These are phyloP conservation scores for Eupithecia insigniata DNA, from an alignment of 2,888 invertebrate species.

Conservation along the genomic window DNA sequence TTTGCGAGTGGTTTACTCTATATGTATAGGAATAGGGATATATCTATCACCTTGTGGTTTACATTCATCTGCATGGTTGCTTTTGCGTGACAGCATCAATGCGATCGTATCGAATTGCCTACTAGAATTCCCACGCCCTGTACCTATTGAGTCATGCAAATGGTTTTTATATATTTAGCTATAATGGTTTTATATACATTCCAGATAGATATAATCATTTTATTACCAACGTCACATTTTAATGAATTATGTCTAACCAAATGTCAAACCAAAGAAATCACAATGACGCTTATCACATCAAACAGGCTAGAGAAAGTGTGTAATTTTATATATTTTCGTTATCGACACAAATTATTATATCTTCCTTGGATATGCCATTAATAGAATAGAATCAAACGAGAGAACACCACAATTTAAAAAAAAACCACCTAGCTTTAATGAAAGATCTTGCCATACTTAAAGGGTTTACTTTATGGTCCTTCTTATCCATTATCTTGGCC, in stretches of 20 bases:
- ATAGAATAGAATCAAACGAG: background rate
- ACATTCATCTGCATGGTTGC: conserved; percentile 36
- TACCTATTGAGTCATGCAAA: conserved; percentile 22
- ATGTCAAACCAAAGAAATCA: background rate
- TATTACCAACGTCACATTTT: background rate
- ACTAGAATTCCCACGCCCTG: conserved; percentile 37
- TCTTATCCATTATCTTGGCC: background rate
- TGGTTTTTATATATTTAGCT: conserved; percentile 10
- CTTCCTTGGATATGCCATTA: background rate
- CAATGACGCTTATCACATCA: background rate
- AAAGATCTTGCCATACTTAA: background rate
- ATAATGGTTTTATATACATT: background rate
- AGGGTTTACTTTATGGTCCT: background rate
- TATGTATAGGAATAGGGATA: background rate
- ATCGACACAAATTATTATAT: background rate
- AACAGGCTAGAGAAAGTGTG: background rate
- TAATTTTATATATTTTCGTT: background rate
- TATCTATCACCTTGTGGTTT: conserved; percentile 23
- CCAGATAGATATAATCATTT: background rate
- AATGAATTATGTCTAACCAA: background rate
- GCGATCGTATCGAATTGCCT: conserved; percentile 34
- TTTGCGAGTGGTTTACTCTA: background rate
- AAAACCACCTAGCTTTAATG: background rate
- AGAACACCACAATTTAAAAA: background rate
- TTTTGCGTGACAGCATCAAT: conserved; percentile 32